A percentile compares a stretch with the other conserved stretches of the same genome.
phyloP scores from a whole-genome alignment of 2,113 vertebrate species.

The Coracopsis vasa region DNA sequence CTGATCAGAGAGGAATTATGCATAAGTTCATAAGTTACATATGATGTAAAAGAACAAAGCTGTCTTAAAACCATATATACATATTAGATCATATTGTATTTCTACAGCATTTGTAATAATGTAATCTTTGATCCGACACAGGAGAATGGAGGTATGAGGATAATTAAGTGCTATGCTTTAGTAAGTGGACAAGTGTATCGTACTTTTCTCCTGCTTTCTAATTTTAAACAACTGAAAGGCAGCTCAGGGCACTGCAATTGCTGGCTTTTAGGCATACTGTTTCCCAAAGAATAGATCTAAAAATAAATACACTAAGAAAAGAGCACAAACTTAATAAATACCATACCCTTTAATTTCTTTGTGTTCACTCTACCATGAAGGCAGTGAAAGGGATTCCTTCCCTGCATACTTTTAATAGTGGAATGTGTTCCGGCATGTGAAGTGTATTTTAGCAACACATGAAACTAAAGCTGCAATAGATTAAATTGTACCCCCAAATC shows the following conservation, averaged over 20 bases:
- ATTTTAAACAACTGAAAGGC: neutral
- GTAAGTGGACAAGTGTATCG: neutral
- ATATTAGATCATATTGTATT: neutral
- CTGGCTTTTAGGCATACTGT: neutral
- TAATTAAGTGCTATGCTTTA: neutral
- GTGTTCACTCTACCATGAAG: neutral
- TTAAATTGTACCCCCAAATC: constrained; percentile 7
- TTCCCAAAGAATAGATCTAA: neutral
- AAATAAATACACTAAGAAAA: neutral
- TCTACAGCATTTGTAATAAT: neutral
- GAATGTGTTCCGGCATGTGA: neutral
- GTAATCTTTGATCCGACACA: neutral
- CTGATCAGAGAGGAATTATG: neutral
- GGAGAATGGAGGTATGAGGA: neutral
- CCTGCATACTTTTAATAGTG: neutral
- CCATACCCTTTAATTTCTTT: neutral
- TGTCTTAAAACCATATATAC: neutral
- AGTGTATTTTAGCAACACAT: neutral
- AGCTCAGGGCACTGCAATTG: neutral
- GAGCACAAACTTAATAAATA: neutral
- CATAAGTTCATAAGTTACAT: neutral
- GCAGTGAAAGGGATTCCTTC: neutral
- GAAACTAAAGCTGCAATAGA: neutral
- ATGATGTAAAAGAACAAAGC: neutral
- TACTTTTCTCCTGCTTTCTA: neutral